These are phyloP conservation scores for Accipiter cooperii DNA, from an alignment of 2,113 vertebrate species.

Conservation along the genomic window DNA sequence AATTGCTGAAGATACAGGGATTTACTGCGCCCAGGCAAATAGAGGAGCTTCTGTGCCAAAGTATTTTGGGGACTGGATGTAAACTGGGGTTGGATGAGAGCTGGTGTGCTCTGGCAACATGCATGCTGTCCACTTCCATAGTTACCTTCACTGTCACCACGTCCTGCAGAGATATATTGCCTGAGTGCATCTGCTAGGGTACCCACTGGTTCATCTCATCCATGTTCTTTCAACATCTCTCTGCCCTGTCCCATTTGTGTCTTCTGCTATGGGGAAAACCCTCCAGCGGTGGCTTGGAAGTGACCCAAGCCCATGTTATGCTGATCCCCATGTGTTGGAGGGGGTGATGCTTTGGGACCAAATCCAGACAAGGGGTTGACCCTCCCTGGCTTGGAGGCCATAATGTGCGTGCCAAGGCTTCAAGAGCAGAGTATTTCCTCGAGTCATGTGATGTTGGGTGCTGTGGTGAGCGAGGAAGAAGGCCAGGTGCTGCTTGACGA, in stretches of 20 bases:
- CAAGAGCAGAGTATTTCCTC: neutral
- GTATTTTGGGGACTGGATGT: neutral
- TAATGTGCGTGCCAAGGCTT: neutral
- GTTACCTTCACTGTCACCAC: accelerated
- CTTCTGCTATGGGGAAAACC: neutral
- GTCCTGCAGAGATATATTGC: neutral
- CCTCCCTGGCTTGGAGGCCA: neutral
- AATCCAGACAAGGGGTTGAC: neutral
- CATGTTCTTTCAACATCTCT: neutral
- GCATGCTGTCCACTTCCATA: neutral
- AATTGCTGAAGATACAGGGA: neutral
- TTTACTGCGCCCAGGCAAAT: neutral
- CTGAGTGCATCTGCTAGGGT: neutral
- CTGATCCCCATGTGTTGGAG: neutral
- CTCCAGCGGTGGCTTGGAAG: neutral
- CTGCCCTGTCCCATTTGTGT: neutral
- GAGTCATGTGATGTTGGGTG: accelerated
- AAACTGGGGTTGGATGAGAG: neutral
- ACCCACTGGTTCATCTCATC: neutral
- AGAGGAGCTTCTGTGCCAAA: neutral
- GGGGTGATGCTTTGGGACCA: neutral
- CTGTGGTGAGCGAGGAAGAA: neutral
- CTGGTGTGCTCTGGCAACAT: accelerated
- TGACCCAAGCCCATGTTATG: neutral
- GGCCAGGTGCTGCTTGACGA: neutral